Percentiles rank a stretch among this genome's conserved stretches.
These are phyloP conservation scores for Abrostola tripartita DNA, from an alignment of 2,888 invertebrate species.

Conservation along the genomic window DNA sequence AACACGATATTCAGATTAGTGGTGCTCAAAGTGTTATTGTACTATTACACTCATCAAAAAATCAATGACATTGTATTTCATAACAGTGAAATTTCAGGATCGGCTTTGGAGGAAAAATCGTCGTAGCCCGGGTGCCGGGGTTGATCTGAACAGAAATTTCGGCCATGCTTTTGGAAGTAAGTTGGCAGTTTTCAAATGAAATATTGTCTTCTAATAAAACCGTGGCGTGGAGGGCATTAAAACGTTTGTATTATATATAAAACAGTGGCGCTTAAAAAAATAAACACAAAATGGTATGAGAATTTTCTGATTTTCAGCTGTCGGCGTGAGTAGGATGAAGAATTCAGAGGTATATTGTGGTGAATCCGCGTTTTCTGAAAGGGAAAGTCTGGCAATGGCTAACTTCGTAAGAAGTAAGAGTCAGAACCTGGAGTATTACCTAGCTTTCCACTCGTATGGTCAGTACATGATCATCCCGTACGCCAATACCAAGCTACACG, in stretches of 20 bases:
- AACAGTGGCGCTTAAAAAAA: too few species aligned
- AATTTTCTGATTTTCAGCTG: slow-evolving; percentile 50
- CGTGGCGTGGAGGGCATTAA: too few species aligned
- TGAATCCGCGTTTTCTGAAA: slow-evolving; percentile 83
- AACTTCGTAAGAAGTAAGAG: slow-evolving; percentile 52
- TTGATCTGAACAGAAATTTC: slow-evolving; percentile 91
- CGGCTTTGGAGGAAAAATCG: slow-evolving; percentile 53
- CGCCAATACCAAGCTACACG: slow-evolving; percentile 71
- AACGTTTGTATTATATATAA: too few species aligned
- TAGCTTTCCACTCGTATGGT: slow-evolving; percentile 90
- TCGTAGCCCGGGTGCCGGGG: slow-evolving; percentile 68
- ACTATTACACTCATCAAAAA: too few species aligned
- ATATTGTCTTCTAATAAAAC: too few species aligned
- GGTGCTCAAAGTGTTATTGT: too few species aligned
- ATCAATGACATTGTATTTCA: too few species aligned
- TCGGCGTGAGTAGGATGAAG: slow-evolving; percentile 58
- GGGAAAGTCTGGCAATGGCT: slow-evolving; percentile 69
- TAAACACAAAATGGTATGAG: background rate
- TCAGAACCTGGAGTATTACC: slow-evolving; percentile 81
- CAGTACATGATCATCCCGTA: slow-evolving; percentile 89
- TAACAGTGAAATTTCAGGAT: slow-evolving; percentile 34
- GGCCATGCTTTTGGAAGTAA: slow-evolving; percentile 83
- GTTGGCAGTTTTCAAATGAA: slow-evolving; percentile 36
- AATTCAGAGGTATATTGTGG: slow-evolving; percentile 77
- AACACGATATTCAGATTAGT: too few species aligned